These are phyloP conservation scores for Argopecten irradians DNA, from an alignment of 1,140 invertebrate species.

Conservation along the genomic window DNA sequence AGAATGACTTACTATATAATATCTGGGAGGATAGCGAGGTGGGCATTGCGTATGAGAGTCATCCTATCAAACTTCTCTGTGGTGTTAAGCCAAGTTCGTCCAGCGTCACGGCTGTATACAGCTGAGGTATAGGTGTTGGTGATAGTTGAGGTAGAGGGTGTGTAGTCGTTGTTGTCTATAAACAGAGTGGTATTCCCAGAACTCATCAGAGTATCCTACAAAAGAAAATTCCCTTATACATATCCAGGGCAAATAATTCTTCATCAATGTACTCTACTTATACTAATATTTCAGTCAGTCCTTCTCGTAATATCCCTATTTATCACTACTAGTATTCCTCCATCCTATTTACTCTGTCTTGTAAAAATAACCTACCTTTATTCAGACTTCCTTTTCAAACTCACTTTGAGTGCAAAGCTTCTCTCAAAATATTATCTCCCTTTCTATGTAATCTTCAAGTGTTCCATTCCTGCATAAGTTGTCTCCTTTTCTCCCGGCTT, in stretches of 20 bases:
- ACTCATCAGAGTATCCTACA: slow-evolving; percentile 59
- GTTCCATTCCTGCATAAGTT: no score
- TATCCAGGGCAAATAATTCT: not conserved
- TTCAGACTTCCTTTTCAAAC: no score
- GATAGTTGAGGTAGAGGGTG: not conserved
- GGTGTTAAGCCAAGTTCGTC: slow-evolving; percentile 59
- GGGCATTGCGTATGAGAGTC: slow-evolving; percentile 53
- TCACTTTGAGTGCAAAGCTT: no score
- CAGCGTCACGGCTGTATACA: slow-evolving; percentile 44
- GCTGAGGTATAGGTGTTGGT: slow-evolving; percentile 39
- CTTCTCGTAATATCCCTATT: not conserved
- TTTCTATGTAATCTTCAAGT: no score
- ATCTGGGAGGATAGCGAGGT: slow-evolving; percentile 60
- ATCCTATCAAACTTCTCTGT: slow-evolving; percentile 54
- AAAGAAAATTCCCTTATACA: not conserved
- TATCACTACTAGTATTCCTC: not conserved
- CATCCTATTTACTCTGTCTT: not conserved
- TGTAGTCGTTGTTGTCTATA: slow-evolving; percentile 60
- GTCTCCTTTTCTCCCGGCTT: no score
- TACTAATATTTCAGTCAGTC: not conserved
- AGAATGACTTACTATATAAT: slow-evolving; percentile 49
- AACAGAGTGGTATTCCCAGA: slow-evolving; percentile 61
- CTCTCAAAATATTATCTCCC: no score
- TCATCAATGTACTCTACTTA: not conserved
- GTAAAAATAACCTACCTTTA: not conserved